Conservation (phyloP, 2,888 invertebrate species). For the Brachynemurus nebulosus region DNA sequence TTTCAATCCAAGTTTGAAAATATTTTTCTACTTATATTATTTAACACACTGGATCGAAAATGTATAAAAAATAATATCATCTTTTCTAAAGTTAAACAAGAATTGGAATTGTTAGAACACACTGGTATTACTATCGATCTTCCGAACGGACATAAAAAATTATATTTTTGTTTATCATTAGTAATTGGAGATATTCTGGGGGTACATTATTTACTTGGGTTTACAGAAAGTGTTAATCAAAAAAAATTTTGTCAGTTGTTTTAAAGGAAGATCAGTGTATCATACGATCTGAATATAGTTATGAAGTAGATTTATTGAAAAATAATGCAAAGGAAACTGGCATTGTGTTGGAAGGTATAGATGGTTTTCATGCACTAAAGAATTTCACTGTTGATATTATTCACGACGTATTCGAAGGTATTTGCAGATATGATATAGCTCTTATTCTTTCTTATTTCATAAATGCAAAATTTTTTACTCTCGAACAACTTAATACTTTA, state of each 20-base stretch:
- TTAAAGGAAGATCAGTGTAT: background rate
- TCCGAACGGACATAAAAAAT: no score
- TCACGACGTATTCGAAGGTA: conserved; percentile 14
- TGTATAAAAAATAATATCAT: no score
- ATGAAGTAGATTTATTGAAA: background rate
- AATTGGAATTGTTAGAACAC: no score
- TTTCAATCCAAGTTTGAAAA: no score
- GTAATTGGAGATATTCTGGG: no score
- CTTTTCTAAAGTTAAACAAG: no score
- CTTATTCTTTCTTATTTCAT: conserved; percentile 10
- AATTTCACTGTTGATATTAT: conserved; percentile 12
- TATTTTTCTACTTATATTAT: no score
- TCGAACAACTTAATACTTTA: background rate
- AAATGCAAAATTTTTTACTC: conserved; percentile 2
- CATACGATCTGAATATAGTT: background rate
- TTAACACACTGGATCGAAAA: no score
- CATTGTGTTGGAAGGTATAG: conserved; percentile 8
- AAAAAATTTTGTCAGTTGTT: background rate
- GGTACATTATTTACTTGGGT: no score
- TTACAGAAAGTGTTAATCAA: no score
- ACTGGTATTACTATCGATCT: no score
- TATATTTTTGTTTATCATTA: no score
- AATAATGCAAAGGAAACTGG: background rate
- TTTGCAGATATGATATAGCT: conserved; percentile 8
- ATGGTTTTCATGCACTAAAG: conserved; percentile 10